A percentile compares a stretch with the other conserved stretches of the same genome.
These are phyloP conservation scores for Hystrix cristata DNA, from an alignment of 2,113 vertebrate genomes.

Conservation along the genomic window DNA sequence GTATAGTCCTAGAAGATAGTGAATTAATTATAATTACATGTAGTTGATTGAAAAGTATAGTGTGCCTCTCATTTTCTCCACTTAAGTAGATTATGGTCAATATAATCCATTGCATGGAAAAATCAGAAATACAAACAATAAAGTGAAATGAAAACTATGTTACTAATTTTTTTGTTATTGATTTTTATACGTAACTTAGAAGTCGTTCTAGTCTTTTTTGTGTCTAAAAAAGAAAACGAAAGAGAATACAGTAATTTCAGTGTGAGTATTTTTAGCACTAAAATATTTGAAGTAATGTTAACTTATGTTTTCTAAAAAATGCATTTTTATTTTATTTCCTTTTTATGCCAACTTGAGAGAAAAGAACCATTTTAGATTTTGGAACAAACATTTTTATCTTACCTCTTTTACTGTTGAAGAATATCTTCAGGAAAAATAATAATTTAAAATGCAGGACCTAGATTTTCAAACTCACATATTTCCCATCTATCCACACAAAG, in stretches of 20 bases:
- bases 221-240: slow-evolving; percentile 62
- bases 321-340: slow-evolving; percentile 52
- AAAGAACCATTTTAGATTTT: slow-evolving; percentile 67
- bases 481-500: background rate
- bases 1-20: slow-evolving; percentile 10
- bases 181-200: slow-evolving; percentile 61
- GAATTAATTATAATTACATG: slow-evolving; percentile 67
- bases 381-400: slow-evolving; percentile 58
- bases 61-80: slow-evolving; percentile 6
- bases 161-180: background rate
- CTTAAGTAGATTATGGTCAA: slow-evolving; percentile 27
- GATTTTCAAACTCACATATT: slow-evolving; percentile 1
- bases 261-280: slow-evolving; percentile 42
- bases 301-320: slow-evolving; percentile 9
- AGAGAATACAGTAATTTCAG: background rate
- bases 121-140: slow-evolving; percentile 27
- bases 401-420: slow-evolving; percentile 33
- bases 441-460: slow-evolving; percentile 27
- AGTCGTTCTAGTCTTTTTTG: slow-evolving; percentile 19
- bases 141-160: slow-evolving; percentile 55
- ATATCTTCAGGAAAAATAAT: slow-evolving; percentile 36
- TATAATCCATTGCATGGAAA: slow-evolving; percentile 36
- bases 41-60: slow-evolving; percentile 60
- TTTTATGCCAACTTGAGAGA: slow-evolving; percentile 41
- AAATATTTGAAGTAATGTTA: slow-evolving; percentile 59